Evolutionary conservation across 2,113 vertebrate genomes (phyloP), one percentile per base, ranked within the genome.

Genomic region (Oryzias javanicus): DNA sequence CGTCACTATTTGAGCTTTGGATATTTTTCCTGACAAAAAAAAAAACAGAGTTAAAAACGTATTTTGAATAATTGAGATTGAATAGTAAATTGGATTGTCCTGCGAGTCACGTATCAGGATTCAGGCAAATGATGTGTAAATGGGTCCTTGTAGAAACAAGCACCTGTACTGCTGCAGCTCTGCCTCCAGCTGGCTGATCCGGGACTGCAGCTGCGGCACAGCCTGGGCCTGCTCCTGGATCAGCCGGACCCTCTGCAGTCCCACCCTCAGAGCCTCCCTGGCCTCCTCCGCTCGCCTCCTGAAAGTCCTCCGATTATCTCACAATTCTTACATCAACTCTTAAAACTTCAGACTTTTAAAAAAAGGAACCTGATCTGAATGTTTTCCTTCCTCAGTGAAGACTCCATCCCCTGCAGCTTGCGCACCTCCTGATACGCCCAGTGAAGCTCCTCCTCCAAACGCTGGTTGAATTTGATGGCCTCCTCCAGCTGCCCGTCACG

Each of bases 401-500:
- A 74, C 42, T 89, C 76, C 44, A 42, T 46, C 44, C 57, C 68
- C 17, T 88, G 87, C 64, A 89, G 78, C 42, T 67, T 83, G 16
- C 65, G 68, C 14, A 86, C 85, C 56, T 89, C 82, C 45, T 78
- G 70, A 48, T 87, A 88, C 0, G 88, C 84, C 76, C 70, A 84
- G 1, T 65, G 69, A 59, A 92, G 76, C 78, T 92, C 91, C 80
- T 87, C 86, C 76, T 92, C 92, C 84, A 92, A 55, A 16, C 74
- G 71, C 68, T 81, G 56, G 35, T 86, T 92, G 72, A 89, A 92
- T 25, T 74, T 81, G 70, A 92, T 91, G 45, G 91, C 91, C 63
- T 93, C 92, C 50, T 89, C 84, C 61, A 92, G 71, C 78, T 92
- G 91, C 18, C 91, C 91, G 0, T 93, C 90, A 3, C 92, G 89